Conservation (phyloP, 2,113 vertebrate species). For the Lichenostomus cassidix region DNA sequence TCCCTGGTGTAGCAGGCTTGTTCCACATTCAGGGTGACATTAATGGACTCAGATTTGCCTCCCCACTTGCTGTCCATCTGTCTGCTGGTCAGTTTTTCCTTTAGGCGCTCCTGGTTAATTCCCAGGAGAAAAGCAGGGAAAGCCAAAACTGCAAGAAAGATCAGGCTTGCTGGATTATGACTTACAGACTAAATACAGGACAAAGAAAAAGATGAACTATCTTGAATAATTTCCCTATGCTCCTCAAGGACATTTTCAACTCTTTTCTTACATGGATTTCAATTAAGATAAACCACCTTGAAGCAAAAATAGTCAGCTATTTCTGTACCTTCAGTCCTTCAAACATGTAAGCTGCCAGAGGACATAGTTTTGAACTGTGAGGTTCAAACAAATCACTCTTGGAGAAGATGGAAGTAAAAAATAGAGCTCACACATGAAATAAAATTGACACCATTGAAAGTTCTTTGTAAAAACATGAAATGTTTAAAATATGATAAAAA, state of each 20-base stretch:
- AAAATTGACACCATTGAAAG: background rate
- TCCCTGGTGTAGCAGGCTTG: slow-evolving; percentile 96
- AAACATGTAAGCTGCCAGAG: background rate
- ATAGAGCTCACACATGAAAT: background rate
- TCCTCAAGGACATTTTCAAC: background rate
- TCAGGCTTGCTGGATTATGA: background rate
- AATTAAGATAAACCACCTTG: background rate
- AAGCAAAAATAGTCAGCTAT: background rate
- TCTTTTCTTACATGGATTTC: background rate
- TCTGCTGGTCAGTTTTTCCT: slow-evolving; percentile 94
- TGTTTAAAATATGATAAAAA: background rate
- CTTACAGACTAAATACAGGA: background rate
- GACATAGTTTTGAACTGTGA: background rate
- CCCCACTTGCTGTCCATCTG: slow-evolving; percentile 99
- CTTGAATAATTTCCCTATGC: background rate
- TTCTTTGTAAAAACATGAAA: background rate
- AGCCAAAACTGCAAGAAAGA: slow-evolving; percentile 84
- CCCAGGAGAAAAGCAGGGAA: slow-evolving; percentile 96
- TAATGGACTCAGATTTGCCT: slow-evolving; percentile 89
- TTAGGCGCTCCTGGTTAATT: slow-evolving; percentile 89
- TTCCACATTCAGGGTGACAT: slow-evolving; percentile 95
- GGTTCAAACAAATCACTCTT: background rate
- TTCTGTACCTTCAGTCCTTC: background rate
- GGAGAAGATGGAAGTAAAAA: background rate
- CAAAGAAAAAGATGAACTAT: background rate